Percentiles rank a stretch among this genome's conserved stretches.
Evolutionary conservation across 2,888 invertebrate genomes (phyloP).

Genomic region (Trichacis sp.): DNA sequence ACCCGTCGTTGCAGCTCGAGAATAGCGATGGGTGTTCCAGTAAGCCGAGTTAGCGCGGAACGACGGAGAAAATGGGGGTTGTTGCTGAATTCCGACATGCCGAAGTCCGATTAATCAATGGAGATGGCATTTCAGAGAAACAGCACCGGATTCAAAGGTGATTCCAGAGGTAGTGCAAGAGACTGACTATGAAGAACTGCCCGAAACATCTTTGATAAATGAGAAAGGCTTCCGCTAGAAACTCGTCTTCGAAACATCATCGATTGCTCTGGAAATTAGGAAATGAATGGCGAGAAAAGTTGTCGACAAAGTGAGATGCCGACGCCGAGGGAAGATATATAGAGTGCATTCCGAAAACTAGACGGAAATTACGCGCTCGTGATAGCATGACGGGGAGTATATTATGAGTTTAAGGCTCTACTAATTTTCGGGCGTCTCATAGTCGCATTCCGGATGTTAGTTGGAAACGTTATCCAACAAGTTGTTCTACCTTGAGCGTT

Average conservation of each 20-base stretch:
- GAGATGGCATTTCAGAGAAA: constrained; percentile 58
- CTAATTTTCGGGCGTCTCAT: constrained; percentile 38
- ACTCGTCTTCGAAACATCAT: not conserved
- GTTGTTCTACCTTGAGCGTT: constrained; percentile 50
- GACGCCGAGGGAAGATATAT: not conserved
- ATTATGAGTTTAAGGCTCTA: constrained; percentile 43
- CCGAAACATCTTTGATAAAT: constrained; percentile 56
- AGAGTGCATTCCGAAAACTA: not conserved
- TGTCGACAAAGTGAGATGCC: not conserved
- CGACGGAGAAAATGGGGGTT: constrained; percentile 62
- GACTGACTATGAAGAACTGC: constrained; percentile 22
- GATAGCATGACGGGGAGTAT: constrained; percentile 21
- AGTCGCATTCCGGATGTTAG: constrained; percentile 46
- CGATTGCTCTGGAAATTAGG: not conserved
- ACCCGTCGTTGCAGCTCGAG: constrained; percentile 31
- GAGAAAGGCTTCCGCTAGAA: constrained; percentile 12
- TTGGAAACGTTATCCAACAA: constrained; percentile 49
- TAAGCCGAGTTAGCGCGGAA: constrained; percentile 48
- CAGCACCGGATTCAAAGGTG: constrained; percentile 47
- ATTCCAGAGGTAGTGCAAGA: constrained; percentile 43
- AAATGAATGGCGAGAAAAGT: too few relatives aligned
- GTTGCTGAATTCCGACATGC: constrained; percentile 64
- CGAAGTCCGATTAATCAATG: constrained; percentile 66
- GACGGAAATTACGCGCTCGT: constrained; percentile 7
- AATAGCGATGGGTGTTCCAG: constrained; percentile 38